Conservation (phyloP, 1,140 invertebrate genomes). For the Fopius arisanus region DNA sequence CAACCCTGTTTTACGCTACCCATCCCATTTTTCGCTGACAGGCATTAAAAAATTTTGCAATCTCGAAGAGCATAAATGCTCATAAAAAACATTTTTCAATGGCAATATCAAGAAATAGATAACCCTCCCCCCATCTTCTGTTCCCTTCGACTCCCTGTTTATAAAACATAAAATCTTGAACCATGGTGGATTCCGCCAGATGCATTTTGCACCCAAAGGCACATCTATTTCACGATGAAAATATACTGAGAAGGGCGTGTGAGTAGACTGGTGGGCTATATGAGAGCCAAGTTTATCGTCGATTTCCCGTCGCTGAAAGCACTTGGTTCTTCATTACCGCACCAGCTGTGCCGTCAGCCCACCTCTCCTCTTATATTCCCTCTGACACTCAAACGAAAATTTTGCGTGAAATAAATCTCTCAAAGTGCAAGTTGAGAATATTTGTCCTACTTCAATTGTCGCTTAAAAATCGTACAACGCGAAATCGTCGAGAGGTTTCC, state of each 20-base stretch:
- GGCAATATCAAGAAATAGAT: not conserved
- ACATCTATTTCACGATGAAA: conserved; percentile 13
- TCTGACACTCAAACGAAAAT: not conserved
- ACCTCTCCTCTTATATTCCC: not conserved
- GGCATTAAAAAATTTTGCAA: not conserved
- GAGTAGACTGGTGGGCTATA: conserved; percentile 10
- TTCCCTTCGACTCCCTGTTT: not conserved
- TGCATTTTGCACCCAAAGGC: not conserved
- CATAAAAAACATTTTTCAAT: not conserved
- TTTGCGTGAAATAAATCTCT: conserved; percentile 10
- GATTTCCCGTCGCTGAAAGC: not conserved
- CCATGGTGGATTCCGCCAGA: not conserved
- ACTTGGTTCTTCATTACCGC: conserved; percentile 11
- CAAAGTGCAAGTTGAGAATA: not conserved
- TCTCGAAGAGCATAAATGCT: not conserved
- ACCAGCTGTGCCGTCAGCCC: conserved; percentile 7
- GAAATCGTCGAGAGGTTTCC: not conserved
- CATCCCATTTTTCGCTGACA: not conserved
- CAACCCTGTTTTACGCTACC: not conserved
- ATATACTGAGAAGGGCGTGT: not conserved
- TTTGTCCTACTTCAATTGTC: not conserved
- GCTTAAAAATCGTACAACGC: not conserved
- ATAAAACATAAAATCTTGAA: not conserved
- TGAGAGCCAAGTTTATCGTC: conserved; percentile 4
- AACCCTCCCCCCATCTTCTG: no score